These are phyloP conservation scores for Agelas oroides DNA, from an alignment of 37 sponge, comb jelly and placozoan genomes.

Conservation along the genomic window DNA sequence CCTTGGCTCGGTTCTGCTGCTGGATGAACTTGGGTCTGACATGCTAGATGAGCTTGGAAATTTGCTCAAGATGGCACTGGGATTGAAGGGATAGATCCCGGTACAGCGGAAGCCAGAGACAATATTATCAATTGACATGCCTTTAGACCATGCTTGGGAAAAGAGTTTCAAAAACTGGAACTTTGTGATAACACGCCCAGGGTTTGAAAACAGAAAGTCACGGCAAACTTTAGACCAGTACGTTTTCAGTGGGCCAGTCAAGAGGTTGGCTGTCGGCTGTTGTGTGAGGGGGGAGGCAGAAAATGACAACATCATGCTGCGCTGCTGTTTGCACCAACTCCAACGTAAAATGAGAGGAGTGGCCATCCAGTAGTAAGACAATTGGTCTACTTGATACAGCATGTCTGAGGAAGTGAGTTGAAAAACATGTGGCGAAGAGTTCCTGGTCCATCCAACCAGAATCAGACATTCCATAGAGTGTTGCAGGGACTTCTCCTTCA, in stretches of 20 bases:
- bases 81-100: slow-evolving; percentile 54
- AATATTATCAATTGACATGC: slow-evolving; percentile 18
- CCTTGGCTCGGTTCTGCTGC: too few relatives aligned
- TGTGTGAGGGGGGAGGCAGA: slow-evolving; percentile 39
- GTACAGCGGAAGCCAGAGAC: slow-evolving; percentile 29
- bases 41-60: too few relatives aligned
- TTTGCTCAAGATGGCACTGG: too few relatives aligned
- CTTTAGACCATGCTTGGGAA: slow-evolving; percentile 37
- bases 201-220: slow-evolving; percentile 9
- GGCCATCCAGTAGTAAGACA: slow-evolving; percentile 42
- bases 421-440: slow-evolving; percentile 31
- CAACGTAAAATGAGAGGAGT: too few relatives aligned
- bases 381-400: slow-evolving; percentile 21
- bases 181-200: slow-evolving; percentile 21
- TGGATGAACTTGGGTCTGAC: too few relatives aligned
- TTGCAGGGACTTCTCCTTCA: slow-evolving; percentile 45
- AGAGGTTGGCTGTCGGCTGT: slow-evolving; percentile 46
- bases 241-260: slow-evolving; percentile 9
- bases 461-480: slow-evolving; percentile 52
- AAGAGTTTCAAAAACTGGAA: slow-evolving; percentile 23
- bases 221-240: slow-evolving; percentile 28
- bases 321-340: too few relatives aligned
- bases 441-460: slow-evolving; percentile 51
- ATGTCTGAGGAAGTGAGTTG: slow-evolving; percentile 24
- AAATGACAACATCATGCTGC: slow-evolving; percentile 21